These are phyloP conservation scores for Vombatus ursinus DNA, from an alignment of 2,113 vertebrate species.

Conservation along the genomic window DNA sequence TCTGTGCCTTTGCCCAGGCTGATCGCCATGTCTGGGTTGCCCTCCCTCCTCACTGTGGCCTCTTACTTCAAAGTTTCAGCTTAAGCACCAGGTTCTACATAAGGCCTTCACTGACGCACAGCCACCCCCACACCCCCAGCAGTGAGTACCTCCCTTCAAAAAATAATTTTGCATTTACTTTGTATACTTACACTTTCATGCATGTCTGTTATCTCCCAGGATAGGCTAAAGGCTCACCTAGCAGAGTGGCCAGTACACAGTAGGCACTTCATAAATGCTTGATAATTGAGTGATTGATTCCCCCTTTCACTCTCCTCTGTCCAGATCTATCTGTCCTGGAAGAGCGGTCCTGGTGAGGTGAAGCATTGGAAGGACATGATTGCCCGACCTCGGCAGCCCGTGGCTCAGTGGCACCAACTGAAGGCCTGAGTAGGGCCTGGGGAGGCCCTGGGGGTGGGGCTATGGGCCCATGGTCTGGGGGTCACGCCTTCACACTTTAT, in stretches of 20 bases:
- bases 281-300: not conserved
- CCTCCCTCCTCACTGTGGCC: not conserved
- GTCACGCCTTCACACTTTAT: constrained; percentile 76
- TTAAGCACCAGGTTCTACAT: not conserved
- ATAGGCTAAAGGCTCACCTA: not conserved
- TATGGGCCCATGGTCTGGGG: constrained; percentile 68
- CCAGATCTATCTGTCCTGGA: constrained; percentile 99
- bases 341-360: constrained; percentile 97
- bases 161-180: not conserved
- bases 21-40: not conserved
- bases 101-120: not conserved
- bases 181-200: not conserved
- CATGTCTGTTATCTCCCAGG: not conserved
- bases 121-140: not conserved
- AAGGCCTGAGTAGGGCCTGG: constrained; percentile 91
- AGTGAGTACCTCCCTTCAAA: not conserved
- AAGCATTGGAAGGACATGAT: constrained; percentile 99
- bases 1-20: not conserved
- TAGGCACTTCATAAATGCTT: not conserved
- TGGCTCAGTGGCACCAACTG: constrained; percentile 99
- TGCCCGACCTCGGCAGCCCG: constrained; percentile 93
- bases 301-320: constrained; percentile 24
- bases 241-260: not conserved
- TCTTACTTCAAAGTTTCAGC: not conserved
- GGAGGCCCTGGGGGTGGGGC: constrained; percentile 64